Evolutionary conservation across 2,888 invertebrate genomes (phyloP), one percentile per base, ranked within the genome.

Genomic region (Leucophora obtusa): DNA sequence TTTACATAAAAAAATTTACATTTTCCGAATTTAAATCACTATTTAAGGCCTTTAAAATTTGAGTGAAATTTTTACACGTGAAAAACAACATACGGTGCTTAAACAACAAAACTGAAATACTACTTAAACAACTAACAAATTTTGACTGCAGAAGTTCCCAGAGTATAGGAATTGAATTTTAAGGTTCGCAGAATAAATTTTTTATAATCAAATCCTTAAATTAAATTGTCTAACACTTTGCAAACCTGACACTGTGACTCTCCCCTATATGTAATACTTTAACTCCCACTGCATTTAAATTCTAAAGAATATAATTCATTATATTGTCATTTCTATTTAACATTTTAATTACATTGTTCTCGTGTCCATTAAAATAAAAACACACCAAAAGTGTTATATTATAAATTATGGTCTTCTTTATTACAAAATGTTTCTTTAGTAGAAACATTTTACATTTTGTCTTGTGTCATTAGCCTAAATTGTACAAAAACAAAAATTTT

Each of bases 251-350:
- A 38, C 38, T 38, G 38, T 38, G 38, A 38, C 10, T 6, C 28
- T 28, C 28, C 28, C 2, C 11, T 38, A 38, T 2, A 38, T 11
- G 4, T 28, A 38, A 5, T 11, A 11, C 38, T 38, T 14, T 2
- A 11, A 38, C 38, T 38, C 38, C 38, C 38, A 38, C 38, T 38
- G 1, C 11, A 11, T 38, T 11, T 38, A 38, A 28, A 38, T 38
- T 38, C 11, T 14, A 11, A 38, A 38, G 1, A 38, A 38, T 38
- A 38, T 38, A 11, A 62, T 62, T 68, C 60, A 75, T 68, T 68
- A 24, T 43, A 54, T 14, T 60, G 60, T 68, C 74, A 75, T 60
- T 75, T 51, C 17, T 60, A 50, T 75, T 60, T 60, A 75, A 62
- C 53, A 60, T 68, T 54, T 74, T 59, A 65, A 51, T 74, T 68